Percentiles rank a stretch among this genome's conserved stretches.
These are phyloP conservation scores for Bambusicola thoracicus DNA, from an alignment of 2,113 vertebrate genomes.

Conservation along the genomic window DNA sequence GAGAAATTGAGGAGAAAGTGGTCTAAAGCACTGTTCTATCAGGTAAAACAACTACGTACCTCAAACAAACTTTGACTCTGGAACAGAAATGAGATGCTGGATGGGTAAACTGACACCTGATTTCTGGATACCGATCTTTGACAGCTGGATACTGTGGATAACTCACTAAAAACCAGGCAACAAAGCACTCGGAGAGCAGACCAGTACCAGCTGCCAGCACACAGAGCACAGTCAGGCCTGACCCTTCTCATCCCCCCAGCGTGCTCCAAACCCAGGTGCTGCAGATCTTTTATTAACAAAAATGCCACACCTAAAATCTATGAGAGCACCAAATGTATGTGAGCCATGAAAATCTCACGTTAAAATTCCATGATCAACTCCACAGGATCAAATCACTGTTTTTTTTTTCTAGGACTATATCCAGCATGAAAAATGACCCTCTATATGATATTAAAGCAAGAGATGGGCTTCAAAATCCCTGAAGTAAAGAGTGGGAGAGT, in stretches of 20 bases:
- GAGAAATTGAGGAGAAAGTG: background rate
- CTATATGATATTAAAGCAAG: background rate
- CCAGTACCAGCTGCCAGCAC: background rate
- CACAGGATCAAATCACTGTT: background rate
- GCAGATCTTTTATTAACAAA: background rate
- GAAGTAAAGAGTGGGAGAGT: background rate
- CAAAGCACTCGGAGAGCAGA: background rate
- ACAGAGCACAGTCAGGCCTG: background rate
- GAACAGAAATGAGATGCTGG: background rate
- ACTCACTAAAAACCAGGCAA: background rate
- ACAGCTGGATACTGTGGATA: background rate
- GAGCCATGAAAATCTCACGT: background rate
- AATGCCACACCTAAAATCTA: background rate
- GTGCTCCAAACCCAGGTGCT: background rate
- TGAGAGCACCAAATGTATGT: background rate
- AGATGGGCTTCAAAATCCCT: background rate
- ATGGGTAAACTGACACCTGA: background rate
- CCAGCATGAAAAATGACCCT: background rate
- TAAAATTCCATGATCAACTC: background rate
- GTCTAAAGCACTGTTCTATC: background rate
- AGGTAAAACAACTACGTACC: background rate
- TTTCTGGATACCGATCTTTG: background rate
- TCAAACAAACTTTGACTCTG: background rate
- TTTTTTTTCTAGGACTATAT: background rate
- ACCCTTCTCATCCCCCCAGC: background rate